Evolutionary conservation across 1,140 invertebrate genomes (phyloP).

Genomic region (Drosophila littoralis): DNA sequence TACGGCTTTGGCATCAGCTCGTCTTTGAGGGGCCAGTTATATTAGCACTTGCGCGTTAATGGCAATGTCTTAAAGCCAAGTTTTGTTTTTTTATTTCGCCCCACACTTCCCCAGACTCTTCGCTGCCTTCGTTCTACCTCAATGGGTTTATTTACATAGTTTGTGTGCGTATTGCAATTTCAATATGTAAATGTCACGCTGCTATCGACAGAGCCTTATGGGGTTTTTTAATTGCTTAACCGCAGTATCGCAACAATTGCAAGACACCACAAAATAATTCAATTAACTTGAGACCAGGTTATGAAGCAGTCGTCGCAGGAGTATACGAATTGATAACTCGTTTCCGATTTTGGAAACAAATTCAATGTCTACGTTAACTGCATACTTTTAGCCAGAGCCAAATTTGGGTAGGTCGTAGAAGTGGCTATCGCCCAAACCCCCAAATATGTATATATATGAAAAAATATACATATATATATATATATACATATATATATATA

Average conservation of each 20-base stretch:
- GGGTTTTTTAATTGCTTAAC: conserved; percentile 53
- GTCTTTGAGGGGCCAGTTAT: conserved; percentile 47
- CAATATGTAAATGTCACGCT: conserved; percentile 66
- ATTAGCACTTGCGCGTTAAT: conserved; percentile 79
- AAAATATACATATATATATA: too few relatives aligned
- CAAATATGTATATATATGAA: too few relatives aligned
- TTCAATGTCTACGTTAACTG: neutral
- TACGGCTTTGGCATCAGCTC: conserved; percentile 39
- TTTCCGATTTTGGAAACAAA: too few relatives aligned
- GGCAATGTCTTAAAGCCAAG: conserved; percentile 73
- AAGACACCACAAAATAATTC: neutral
- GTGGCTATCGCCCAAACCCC: too few relatives aligned
- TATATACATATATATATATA: too few relatives aligned
- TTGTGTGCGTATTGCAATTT: conserved; percentile 17
- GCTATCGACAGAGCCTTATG: neutral
- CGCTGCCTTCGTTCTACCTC: neutral
- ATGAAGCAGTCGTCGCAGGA: neutral
- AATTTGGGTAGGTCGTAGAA: too few relatives aligned
- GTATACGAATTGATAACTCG: too few relatives aligned
- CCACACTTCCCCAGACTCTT: neutral
- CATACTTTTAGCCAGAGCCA: conserved; percentile 30
- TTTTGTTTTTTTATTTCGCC: conserved; percentile 18
- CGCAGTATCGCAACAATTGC: neutral
- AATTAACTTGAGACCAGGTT: conserved; percentile 14
- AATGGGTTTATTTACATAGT: neutral